A percentile compares a stretch with the other conserved stretches of the same genome.
These are phyloP conservation scores for Saccostrea glomerata DNA, from an alignment of 1,140 invertebrate species.

Conservation along the genomic window DNA sequence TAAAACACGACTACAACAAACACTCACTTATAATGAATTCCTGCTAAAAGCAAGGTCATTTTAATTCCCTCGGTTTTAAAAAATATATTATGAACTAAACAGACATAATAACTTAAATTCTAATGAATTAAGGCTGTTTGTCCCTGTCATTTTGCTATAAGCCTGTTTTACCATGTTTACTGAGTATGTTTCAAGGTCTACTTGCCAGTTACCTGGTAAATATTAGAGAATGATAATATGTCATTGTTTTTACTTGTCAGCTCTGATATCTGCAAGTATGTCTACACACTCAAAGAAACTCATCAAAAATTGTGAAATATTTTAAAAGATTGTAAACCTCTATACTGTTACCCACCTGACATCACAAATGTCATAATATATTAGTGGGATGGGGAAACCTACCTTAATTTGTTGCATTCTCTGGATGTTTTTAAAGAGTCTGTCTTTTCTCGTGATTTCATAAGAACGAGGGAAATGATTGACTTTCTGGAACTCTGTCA, in stretches of 20 bases:
- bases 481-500: constrained; percentile 92
- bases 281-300: neutral
- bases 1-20: neutral
- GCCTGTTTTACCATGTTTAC: no score
- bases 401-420: constrained; percentile 90
- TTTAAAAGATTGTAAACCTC: neutral
- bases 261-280: neutral
- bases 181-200: neutral
- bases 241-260: neutral
- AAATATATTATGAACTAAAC: no score
- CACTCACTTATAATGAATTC: no score
- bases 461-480: constrained; percentile 95
- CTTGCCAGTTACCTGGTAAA: neutral
- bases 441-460: constrained; percentile 81
- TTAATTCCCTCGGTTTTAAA: no score
- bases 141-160: no score
- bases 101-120: no score
- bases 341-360: neutral
- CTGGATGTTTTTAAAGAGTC: constrained; percentile 79
- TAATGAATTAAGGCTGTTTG: no score
- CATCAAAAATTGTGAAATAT: neutral
- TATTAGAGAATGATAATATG: neutral
- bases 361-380: constrained; percentile 11
- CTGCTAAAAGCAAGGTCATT: no score
- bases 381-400: constrained; percentile 4